Evolutionary conservation across 2,888 invertebrate genomes (phyloP).

Genomic region (Meloe dianella): DNA sequence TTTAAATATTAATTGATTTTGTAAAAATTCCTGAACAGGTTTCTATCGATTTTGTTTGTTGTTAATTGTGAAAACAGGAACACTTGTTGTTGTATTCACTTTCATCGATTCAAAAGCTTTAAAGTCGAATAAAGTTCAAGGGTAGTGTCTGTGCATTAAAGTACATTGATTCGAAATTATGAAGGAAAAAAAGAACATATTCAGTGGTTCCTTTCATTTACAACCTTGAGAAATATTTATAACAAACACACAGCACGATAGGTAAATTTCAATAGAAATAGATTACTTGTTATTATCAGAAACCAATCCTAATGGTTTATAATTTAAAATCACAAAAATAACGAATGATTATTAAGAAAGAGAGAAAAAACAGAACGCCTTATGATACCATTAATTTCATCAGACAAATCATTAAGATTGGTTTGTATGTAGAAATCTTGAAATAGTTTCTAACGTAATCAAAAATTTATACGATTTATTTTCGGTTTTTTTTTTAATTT

Average conservation of each 20-base stretch:
- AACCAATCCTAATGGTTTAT: not conserved
- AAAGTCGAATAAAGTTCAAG: not conserved
- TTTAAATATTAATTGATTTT: not conserved
- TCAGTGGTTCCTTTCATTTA: constrained; percentile 8
- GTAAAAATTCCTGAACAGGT: not conserved
- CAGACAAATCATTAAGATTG: not conserved
- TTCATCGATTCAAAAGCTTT: not conserved
- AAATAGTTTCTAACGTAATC: not conserved
- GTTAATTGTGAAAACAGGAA: not conserved
- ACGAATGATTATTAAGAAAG: not conserved
- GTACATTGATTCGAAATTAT: not conserved
- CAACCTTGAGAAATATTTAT: not conserved
- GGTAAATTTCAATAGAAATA: not conserved
- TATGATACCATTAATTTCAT: not conserved
- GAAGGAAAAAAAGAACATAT: not conserved
- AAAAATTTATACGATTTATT: constrained; percentile 5
- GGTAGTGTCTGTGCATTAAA: not conserved
- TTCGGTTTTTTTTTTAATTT: not conserved
- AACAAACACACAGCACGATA: not conserved
- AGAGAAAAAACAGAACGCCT: constrained; percentile 2
- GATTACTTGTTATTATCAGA: not conserved
- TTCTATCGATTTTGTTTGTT: not conserved
- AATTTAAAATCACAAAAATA: not conserved
- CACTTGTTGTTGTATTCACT: not conserved
- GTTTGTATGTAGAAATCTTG: not conserved